Evolutionary conservation across 2,113 vertebrate species (phyloP), one percentile per base, ranked within the genome.

Genomic region (Phrynosoma blainvillii): DNA sequence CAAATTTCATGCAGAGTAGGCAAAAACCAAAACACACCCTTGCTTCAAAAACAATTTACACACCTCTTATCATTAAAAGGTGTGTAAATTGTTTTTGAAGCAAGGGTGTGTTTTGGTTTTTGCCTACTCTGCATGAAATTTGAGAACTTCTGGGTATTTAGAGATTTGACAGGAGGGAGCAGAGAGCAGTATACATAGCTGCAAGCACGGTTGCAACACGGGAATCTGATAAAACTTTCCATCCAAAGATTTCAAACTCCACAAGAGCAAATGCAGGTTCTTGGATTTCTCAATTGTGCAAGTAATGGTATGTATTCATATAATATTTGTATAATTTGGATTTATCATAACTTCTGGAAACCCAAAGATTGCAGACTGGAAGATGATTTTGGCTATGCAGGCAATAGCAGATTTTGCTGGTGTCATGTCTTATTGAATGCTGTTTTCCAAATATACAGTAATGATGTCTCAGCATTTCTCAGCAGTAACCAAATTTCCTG

Each of bases 261-360:
- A 62, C 59, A 76, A 66, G 47, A 52, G 23, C 79, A 91, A 91
- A 94, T 91, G 90, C 4, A n/a, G 5, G 40, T 32, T 4, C 92
- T 93, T 84, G 91, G 89, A 86, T 89, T 93, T 92, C 89, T 91
- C 88, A 87, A 73, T 88, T 91, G 91, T 94, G 79, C 90, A 93
- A 85, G 82, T 88, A 86, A 40, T 85, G 89, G 89, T 87, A 79
- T 13, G 13, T 73, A 54, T 0, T 79, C 10, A 21, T 30, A 47
- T 74, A 18, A 85, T 73, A 54, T 16, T n/a, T 86, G 13, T 82
- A 47, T 32, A 32, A 0, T 75, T 89, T 66, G 56, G 21, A 16
- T 36, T 52, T 18, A 56, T 20, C 79, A 68, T 32, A 25, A 52
- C 16, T 74, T 2, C 84, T 78, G 85, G 85, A 79, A 87, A 82